Evolutionary conservation across 2,113 vertebrate genomes (phyloP).

Genomic region (Gopherus flavomarginatus): DNA sequence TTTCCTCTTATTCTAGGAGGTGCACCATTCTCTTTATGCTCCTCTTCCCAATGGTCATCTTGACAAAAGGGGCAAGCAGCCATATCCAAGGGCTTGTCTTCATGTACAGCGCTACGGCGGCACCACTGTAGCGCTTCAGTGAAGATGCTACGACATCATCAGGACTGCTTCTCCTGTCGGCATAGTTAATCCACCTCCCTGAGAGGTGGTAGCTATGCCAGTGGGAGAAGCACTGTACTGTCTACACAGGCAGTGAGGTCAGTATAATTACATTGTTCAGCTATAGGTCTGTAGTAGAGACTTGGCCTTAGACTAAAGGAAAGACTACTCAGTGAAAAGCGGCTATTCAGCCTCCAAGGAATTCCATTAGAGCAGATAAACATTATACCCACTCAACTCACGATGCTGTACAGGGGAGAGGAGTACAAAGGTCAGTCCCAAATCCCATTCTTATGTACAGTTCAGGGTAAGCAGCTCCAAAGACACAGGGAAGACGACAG

Average conservation of each 20-base stretch:
- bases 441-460: fast-evolving
- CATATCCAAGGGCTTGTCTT: not conserved
- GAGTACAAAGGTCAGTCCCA: not conserved
- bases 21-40: not conserved
- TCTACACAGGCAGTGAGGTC: not conserved
- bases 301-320: not conserved
- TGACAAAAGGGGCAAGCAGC: not conserved
- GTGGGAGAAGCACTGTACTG: not conserved
- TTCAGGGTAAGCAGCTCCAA: not conserved
- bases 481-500: fast-evolving
- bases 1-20: not conserved
- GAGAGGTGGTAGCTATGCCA: no score
- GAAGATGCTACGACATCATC: not conserved
- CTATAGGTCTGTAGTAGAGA: no score
- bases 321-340: not conserved
- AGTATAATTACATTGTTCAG: not conserved
- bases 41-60: not conserved
- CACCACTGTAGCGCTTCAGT: not conserved
- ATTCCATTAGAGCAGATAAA: not conserved
- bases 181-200: no score
- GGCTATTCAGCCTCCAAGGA: not conserved
- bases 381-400: not conserved
- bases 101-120: not conserved
- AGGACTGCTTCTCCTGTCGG: not conserved
- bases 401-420: not conserved